Evolutionary conservation across 2,113 vertebrate genomes (phyloP), one percentile per base, ranked within the genome.

Genomic region (Pollachius pollachius): DNA sequence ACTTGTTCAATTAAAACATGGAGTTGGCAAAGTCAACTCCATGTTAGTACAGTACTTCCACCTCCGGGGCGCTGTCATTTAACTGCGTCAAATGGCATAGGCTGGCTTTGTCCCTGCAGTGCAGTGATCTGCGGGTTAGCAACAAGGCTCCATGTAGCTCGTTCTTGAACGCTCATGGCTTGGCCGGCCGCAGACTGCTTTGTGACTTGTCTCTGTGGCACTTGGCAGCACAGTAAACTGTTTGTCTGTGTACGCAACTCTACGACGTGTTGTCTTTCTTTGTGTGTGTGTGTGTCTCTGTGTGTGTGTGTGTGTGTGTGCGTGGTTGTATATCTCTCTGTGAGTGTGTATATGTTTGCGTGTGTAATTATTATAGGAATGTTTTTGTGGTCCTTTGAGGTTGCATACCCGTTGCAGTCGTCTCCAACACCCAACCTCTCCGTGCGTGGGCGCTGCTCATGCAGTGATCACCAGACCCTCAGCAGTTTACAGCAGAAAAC

Each of bases 41-140:
- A 13, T 63, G 15, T 30, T 34, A 34, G 30, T 34, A 34, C 30
- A 34, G 30, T 34, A 34, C 6, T 34, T n/a, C 34, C 54, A 30
- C 30, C 61, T 23, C 63, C 30, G 30, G 30, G 30, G 30, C 30
- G 30, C 30, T 34, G 30, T 34, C 30, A 34, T 34, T 2, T 34
- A 3, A 34, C 30, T 34, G 30, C 30, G 30, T 48, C 41, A 48
- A 72, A 4, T 70, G 52, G 70, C 52, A 70, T 78, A 67, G 73
- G 80, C 81, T 80, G 77, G 69, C 58, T 71, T 82, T 83, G 81
- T 84, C 58, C 71, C 62, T 64, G 69, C 67, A 12, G 56, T 59
- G 59, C 67, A 69, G 77, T 56, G 61, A 74, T 79, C 62, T 52
- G 63, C 77, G 73, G 78, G 71, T 66, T 37, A 72, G 78, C 79